phyloP scores from a whole-genome alignment of 2,888 invertebrate species.

The Zaprionus obscuricornis region DNA sequence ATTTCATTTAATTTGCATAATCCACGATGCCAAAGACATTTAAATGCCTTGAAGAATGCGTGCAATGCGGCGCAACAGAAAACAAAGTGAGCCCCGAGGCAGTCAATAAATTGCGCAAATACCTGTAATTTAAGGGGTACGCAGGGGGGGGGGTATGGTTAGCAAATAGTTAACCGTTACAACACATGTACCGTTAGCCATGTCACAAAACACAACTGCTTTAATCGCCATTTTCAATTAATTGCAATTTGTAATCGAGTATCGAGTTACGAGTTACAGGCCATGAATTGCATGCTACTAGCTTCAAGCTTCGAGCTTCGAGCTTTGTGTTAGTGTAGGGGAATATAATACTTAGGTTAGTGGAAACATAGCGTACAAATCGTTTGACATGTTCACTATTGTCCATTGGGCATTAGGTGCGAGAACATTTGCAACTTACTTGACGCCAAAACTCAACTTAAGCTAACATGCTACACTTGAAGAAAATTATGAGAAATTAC shows the following conservation, averaged over 20 bases:
- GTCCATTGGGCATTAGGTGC: conserved; percentile 18
- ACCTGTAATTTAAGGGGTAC: neutral
- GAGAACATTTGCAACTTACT: neutral
- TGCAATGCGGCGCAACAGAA: conserved; percentile 25
- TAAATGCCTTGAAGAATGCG: conserved; percentile 68
- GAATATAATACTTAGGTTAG: neutral
- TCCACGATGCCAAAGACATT: conserved; percentile 24
- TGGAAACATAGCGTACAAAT: conserved; percentile 24
- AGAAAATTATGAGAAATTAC: too few species aligned
- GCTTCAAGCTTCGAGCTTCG: too few species aligned
- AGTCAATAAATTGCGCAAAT: conserved; percentile 29
- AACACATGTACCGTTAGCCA: conserved; percentile 31
- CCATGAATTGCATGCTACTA: conserved; percentile 9
- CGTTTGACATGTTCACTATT: conserved; percentile 47
- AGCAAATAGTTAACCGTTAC: too few species aligned
- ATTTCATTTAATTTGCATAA: conserved; percentile 55
- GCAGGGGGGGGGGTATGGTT: conserved; percentile 4
- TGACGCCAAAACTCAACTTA: too few species aligned
- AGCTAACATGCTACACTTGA: too few species aligned
- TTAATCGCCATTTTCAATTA: conserved; percentile 79
- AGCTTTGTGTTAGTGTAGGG: too few species aligned
- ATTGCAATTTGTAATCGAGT: conserved; percentile 81
- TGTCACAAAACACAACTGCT: conserved; percentile 45
- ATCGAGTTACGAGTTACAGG: conserved; percentile 64
- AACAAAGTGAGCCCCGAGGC: conserved; percentile 38